Base-by-base conservation (phyloP, 2,888 invertebrate genomes). In the Eristalinus sepulchralis region DNA sequence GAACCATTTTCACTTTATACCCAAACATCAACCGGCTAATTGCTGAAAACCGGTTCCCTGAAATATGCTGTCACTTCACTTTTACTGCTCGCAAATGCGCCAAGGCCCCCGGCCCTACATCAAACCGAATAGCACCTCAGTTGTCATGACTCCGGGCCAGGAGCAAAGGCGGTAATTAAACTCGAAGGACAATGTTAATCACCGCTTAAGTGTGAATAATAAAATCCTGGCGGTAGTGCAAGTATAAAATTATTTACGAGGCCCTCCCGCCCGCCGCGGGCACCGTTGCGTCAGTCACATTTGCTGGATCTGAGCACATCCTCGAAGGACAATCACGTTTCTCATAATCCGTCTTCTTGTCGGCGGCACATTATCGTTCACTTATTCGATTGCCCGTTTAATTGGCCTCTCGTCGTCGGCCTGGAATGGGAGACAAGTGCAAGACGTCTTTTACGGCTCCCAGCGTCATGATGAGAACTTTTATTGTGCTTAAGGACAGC, bases 191-290 rank as follows among this genome's bases (percentile, higher is more conserved):
- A 76, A 27, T 81, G 76, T 77, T 77, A 81, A 72, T 77, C 63
- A 67, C 47, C 72, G 10, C 77, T 81, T 72, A 59, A 81, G 64
- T 68, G 33, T 57, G 36, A 76, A 81, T 71, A 71, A 57, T 83
- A 47, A 84, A 84, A 72, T 63, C 33, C 39, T 62, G 71, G 66
- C 66, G 71, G 36, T 76, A 85, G 84, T 62, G 72, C 63, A 72
- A 64, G 70, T 66, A 84, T 80, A 76, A 85, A 81, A 85, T 81
- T 77, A 85, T 85, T 85, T 81, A 85, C 81, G 81, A 85, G 66
- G 20, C 31, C 55, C 20, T 13, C 24, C 36, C 33, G 2, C 17
- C n/a, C n/a, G n/a, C n/a, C n/a, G n/a, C n/a, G n/a, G n/a, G n/a
- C n/a, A n/a, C n/a, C n/a, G n/a, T n/a, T n/a, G n/a, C n/a, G 33